A percentile compares a stretch with the other conserved stretches of the same genome.
Conservation (phyloP, 2,888 invertebrate species). For the Xestia sexstrigata region DNA sequence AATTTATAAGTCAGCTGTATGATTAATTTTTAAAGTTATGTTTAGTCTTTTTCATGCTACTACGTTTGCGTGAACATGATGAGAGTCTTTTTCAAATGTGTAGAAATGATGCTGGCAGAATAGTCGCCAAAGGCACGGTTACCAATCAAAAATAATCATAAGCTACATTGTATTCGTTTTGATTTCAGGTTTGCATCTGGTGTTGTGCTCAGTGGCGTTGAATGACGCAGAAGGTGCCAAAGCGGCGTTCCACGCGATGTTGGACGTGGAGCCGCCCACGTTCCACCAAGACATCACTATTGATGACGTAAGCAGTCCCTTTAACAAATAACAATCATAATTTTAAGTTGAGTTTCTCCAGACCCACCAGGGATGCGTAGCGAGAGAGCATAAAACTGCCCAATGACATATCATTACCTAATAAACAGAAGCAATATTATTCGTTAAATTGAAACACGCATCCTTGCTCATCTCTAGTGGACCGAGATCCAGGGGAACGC, state of each 20-base stretch:
- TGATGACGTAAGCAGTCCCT: slow-evolving; percentile 79
- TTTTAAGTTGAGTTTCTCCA: neutral
- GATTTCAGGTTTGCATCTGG: slow-evolving; percentile 94
- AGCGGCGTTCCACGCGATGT: slow-evolving; percentile 96
- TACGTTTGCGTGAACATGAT: neutral
- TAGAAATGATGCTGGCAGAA: neutral
- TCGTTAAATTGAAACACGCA: neutral
- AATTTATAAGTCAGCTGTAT: no score
- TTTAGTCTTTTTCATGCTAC: neutral
- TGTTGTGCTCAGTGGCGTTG: slow-evolving; percentile 96
- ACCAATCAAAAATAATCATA: neutral
- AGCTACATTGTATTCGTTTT: neutral
- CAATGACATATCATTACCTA: neutral
- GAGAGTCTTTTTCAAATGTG: neutral
- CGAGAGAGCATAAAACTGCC: neutral
- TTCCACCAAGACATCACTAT: slow-evolving; percentile 86
- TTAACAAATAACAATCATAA: neutral
- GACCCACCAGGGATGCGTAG: neutral
- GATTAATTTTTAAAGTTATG: neutral
- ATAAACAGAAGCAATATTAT: neutral
- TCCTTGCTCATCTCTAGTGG: neutral
- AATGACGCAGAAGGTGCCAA: slow-evolving; percentile 98
- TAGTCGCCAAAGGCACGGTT: neutral
- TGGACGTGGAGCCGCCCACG: slow-evolving; percentile 94
- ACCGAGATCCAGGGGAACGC: neutral